Evolutionary conservation across 1,140 invertebrate species (phyloP).

Genomic region (Zaprionus vittiger): DNA sequence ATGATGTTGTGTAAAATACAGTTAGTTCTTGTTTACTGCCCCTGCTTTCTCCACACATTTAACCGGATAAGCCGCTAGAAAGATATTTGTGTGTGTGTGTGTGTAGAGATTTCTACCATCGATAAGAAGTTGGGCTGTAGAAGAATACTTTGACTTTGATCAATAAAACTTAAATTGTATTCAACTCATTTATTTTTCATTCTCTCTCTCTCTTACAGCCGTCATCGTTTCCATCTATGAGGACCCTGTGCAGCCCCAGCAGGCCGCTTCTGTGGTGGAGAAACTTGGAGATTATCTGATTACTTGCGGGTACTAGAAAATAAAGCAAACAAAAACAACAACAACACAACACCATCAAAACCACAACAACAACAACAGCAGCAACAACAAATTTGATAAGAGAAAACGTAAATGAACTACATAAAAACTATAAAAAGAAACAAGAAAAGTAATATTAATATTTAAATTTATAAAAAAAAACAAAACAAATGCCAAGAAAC

Average conservation of each 20-base stretch:
- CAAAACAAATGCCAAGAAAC: slow-evolving; percentile 52
- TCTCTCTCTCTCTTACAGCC: slow-evolving; percentile 86
- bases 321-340: slow-evolving; percentile 59
- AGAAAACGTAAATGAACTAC: slow-evolving; percentile 73
- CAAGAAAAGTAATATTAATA: slow-evolving; percentile 74
- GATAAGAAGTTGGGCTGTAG: slow-evolving; percentile 30
- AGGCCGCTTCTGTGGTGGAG: slow-evolving; percentile 96
- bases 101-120: slow-evolving; percentile 34
- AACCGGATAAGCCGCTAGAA: slow-evolving; percentile 57
- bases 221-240: slow-evolving; percentile 96
- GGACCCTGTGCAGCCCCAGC: slow-evolving; percentile 97
- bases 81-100: slow-evolving; percentile 14
- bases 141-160: background rate
- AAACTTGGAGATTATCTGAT: slow-evolving; percentile 98
- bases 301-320: slow-evolving; percentile 95
- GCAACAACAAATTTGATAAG: slow-evolving; percentile 64
- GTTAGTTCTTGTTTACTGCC: slow-evolving; percentile 72
- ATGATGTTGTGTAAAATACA: slow-evolving; percentile 60
- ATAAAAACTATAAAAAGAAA: slow-evolving; percentile 56
- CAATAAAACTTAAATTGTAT: slow-evolving; percentile 1
- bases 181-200: slow-evolving; percentile 5
- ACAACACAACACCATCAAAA: slow-evolving; percentile 62
- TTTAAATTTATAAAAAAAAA: slow-evolving; percentile 60
- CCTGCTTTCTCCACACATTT: slow-evolving; percentile 66
- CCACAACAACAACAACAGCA: slow-evolving; percentile 50